Evolutionary conservation across 2,888 invertebrate species (phyloP), one percentile per base, ranked within the genome.

Genomic region (Theristus sp.): DNA sequence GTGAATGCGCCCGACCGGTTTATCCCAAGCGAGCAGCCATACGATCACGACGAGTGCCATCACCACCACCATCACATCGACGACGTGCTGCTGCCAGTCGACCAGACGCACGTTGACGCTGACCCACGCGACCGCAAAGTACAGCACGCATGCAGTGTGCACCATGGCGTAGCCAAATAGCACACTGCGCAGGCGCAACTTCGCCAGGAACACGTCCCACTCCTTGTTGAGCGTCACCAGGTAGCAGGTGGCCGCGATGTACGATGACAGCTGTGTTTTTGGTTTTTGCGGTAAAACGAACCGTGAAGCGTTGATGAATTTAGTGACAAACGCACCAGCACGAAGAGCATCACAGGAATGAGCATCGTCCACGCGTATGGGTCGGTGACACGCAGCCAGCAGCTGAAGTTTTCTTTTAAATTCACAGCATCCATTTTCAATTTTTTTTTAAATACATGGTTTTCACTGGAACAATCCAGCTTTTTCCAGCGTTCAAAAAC

Each of bases 341-440:
- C 86, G 70, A 86, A 82, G 62, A 84, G 81, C 38, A 84, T 85
- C 31, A 90, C 84, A 6, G 94, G 93, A 1, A 89, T 87, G 66
- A 93, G 88, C 69, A 93, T 82, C 79, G 90, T 87, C 93, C 93
- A 94, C 55, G 93, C 86, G 27, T 91, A 87, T 27, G 86, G 84
- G 74, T 91, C 90, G 73, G 89, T 88, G 53, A 90, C 83, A 13
- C 88, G 87, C 64, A 94, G 81, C 93, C 93, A 94, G 75, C 94
- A 94, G 75, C 91, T 91, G 75, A 56, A 76, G 75, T 83, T 76
- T 0, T 88, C 86, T 70, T 86, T 82, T 62, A 84, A 81, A 38
- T 84, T 85, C 31, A 90, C 84, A 6, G 94, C n/a, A 22, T 24
- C 10, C 25, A 53, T 53, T 53, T 24, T 53, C 10, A 53, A 53